A percentile compares a stretch with the other conserved stretches of the same genome.
phyloP scores from a whole-genome alignment of 1,140 invertebrate species.

The Sycobia sp. region DNA sequence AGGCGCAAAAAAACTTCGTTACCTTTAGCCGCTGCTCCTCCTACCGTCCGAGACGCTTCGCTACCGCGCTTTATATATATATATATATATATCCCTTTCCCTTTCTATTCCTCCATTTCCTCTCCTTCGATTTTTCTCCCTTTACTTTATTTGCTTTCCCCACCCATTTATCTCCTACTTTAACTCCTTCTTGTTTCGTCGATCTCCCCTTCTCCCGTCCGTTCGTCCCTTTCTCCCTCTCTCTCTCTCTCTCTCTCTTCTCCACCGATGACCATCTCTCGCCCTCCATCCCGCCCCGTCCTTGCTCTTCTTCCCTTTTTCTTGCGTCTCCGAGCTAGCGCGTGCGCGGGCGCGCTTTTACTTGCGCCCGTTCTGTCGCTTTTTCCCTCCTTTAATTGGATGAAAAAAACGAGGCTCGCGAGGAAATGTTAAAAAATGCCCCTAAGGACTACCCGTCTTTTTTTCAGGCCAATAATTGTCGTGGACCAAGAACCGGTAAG shows the following conservation, averaged over 20 bases:
- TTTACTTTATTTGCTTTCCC: slow-evolving; percentile 32
- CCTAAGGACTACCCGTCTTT: slow-evolving; percentile 1
- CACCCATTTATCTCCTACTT: slow-evolving; percentile 35
- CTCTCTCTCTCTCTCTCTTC: slow-evolving; percentile 6
- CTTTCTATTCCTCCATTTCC: slow-evolving; percentile 25
- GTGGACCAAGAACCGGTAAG: neutral
- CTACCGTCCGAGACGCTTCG: slow-evolving; percentile 26
- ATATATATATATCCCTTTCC: slow-evolving; percentile 3
- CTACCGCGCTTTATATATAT: slow-evolving; percentile 12
- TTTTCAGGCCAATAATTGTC: slow-evolving; percentile 25
- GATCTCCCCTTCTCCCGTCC: slow-evolving; percentile 6
- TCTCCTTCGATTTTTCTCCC: slow-evolving; percentile 37
- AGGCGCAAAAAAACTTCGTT: slow-evolving; percentile 51
- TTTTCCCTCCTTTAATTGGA: slow-evolving; percentile 31
- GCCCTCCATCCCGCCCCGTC: slow-evolving; percentile 9
- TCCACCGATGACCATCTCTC: no score
- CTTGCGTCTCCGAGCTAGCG: neutral
- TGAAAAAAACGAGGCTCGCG: slow-evolving; percentile 16
- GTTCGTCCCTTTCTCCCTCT: no score
- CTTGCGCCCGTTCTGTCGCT: slow-evolving; percentile 7
- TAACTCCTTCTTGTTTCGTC: slow-evolving; percentile 23
- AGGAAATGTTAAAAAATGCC: slow-evolving; percentile 16
- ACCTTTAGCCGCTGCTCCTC: slow-evolving; percentile 35
- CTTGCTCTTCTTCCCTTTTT: slow-evolving; percentile 10
- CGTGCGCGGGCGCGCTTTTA: slow-evolving; percentile 4